phyloP scores from a whole-genome alignment of 2,113 vertebrate species.

The Dicerorhinus sumatrensis region DNA sequence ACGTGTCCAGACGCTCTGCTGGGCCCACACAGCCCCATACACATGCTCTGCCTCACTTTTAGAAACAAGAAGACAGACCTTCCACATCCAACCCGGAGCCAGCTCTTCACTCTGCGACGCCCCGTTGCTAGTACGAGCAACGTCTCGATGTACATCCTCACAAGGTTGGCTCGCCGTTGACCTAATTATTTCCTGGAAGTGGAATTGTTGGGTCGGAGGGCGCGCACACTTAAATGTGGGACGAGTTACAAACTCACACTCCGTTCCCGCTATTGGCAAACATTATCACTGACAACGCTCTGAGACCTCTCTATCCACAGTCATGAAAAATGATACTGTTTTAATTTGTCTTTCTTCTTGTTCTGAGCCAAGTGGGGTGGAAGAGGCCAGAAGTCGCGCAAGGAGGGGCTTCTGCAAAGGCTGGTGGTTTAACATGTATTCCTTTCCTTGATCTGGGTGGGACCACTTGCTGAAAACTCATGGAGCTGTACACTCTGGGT shows the following conservation, averaged over 20 bases:
- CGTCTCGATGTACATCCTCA: neutral
- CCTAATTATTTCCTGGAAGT: neutral
- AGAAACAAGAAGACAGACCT: neutral
- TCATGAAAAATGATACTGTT: neutral
- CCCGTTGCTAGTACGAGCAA: neutral
- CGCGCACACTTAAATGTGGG: neutral
- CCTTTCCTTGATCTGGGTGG: neutral
- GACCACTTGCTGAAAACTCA: neutral
- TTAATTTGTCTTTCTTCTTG: neutral
- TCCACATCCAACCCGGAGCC: neutral
- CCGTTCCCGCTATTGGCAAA: neutral
- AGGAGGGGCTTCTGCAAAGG: neutral
- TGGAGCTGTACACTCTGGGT: neutral
- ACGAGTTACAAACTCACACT: neutral
- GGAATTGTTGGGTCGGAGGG: neutral
- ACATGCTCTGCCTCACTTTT: accelerated
- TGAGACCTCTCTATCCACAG: neutral
- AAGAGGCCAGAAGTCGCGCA: neutral
- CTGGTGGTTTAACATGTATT: neutral
- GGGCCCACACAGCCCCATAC: neutral
- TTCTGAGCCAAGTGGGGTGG: neutral
- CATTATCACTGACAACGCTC: too few species aligned
- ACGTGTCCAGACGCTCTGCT: neutral
- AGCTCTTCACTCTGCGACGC: neutral
- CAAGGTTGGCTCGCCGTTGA: accelerated